Evolutionary conservation across 2,113 vertebrate species (phyloP), one percentile per base, ranked within the genome.

Genomic region (Caranx ignobilis): DNA sequence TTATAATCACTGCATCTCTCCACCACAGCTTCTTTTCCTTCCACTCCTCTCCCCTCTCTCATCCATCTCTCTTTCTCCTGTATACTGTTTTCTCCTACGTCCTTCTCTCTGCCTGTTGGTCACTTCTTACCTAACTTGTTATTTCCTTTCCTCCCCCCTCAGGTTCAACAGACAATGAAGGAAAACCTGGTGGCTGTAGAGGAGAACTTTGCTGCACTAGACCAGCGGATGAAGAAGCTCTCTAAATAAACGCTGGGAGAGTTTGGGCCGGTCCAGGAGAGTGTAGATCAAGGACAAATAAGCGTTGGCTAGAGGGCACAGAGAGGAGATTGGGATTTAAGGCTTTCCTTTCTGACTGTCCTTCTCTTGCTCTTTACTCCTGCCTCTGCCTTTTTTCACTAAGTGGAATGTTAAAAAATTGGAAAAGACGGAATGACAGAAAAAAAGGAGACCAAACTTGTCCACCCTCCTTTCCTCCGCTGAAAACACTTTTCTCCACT

Each of bases 101-200:
- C 16, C 37, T 11, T n/a, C 71, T 35, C 9, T 26, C 15, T 43
- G 61, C 3, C 18, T 63, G 13, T 48, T 9, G 26, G 16, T 59
- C 47, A 52, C 2, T 19, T 48, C 37, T 52, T 4, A 8, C 12
- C 13, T 55, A 18, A 75, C 19, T 15, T 26, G 26, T 26, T 26
- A 26, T 26, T 26, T 12, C 2, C 10, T 5, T 2, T 10, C 1
- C 5, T 7, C 41, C 3, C 21, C 37, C 21, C 39, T 12, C 84
- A 98, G 97, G 97, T 98, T 64, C 97, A 97, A 91, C 95, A 94
- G 73, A 97, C 97, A 1, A 97, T 98, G 96, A 95, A 95, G 90
- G 97, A 97, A 77, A 98, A 98, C 84, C 91, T 97, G 77, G 89
- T 86, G 71, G 90, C 95, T 0, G 91, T 98, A 32, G 96, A 97